Evolutionary conservation across 1,140 invertebrate species (phyloP).

Genomic region (Babylonia areolata): DNA sequence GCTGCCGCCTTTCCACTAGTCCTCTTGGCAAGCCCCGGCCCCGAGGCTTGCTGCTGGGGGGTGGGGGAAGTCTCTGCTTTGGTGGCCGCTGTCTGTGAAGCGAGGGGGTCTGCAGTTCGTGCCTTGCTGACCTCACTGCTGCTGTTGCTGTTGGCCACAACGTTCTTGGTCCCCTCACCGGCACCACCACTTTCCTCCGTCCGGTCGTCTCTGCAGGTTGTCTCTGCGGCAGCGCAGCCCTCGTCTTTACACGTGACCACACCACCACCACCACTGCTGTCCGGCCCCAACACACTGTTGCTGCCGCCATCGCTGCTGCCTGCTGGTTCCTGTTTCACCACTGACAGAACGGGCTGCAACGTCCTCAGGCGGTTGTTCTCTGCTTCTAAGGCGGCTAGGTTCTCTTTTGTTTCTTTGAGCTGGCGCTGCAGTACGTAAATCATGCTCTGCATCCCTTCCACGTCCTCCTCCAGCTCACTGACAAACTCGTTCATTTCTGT

Average conservation of each 20-base stretch:
- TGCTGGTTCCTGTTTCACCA: conserved; percentile 29
- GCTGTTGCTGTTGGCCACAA: too few species aligned
- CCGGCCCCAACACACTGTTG: background rate
- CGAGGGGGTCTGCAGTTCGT: conserved; percentile 9
- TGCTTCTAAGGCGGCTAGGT: conserved; percentile 61
- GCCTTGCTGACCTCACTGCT: conserved; percentile 14
- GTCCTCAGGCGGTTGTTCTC: conserved; percentile 61
- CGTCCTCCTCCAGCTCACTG: conserved; percentile 96
- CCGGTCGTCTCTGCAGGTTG: background rate
- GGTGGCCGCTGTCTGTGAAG: background rate
- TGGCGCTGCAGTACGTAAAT: conserved; percentile 96
- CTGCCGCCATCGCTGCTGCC: conserved; percentile 21
- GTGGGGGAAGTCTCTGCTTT: conserved; percentile 17
- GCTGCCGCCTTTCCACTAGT: background rate
- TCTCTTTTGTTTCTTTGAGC: conserved; percentile 77
- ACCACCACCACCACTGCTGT: conserved; percentile 30
- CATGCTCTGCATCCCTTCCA: conserved; percentile 98
- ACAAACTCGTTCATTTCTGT: conserved; percentile 96
- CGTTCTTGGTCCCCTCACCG: background rate
- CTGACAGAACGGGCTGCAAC: background rate
- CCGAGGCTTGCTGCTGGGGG: background rate
- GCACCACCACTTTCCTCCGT: background rate
- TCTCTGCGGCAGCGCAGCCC: conserved; percentile 18
- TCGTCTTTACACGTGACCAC: background rate
- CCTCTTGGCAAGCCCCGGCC: conserved; percentile 17